These are phyloP conservation scores for Eulithis testata DNA, from an alignment of 2,888 invertebrate genomes.

Conservation along the genomic window DNA sequence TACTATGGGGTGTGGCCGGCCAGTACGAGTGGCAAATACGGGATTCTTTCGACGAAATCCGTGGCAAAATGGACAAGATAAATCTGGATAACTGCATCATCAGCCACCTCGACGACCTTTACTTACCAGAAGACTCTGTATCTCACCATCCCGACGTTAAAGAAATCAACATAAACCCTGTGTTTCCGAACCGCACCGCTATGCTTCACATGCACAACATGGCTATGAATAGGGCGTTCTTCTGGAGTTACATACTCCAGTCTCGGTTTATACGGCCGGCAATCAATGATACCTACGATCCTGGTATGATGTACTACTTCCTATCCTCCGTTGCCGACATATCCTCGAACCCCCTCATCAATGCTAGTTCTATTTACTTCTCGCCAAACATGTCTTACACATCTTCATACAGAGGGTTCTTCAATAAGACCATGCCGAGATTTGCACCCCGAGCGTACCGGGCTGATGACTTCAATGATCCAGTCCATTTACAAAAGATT, in stretches of 20 bases:
- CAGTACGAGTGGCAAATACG: slow-evolving; percentile 97
- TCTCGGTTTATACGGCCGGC: slow-evolving; percentile 95
- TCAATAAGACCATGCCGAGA: slow-evolving; percentile 96
- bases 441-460: slow-evolving; percentile 97
- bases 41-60: slow-evolving; percentile 95
- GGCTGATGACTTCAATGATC: slow-evolving; percentile 97
- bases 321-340: slow-evolving; percentile 97
- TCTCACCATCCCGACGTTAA: slow-evolving; percentile 97
- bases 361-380: slow-evolving; percentile 97
- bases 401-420: slow-evolving; percentile 96
- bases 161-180: slow-evolving; percentile 96
- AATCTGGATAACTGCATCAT: slow-evolving; percentile 95
- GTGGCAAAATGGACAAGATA: slow-evolving; percentile 92
- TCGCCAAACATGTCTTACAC: slow-evolving; percentile 97
- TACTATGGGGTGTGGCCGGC: slow-evolving; percentile 88
- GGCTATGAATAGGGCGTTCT: slow-evolving; percentile 98
- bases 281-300: slow-evolving; percentile 96
- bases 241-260: slow-evolving; percentile 97
- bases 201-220: slow-evolving; percentile 97
- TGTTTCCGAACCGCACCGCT: slow-evolving; percentile 97
- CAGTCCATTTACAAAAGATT: slow-evolving; percentile 95
- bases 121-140: slow-evolving; percentile 92
- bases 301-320: slow-evolving; percentile 99
- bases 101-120: slow-evolving; percentile 92
- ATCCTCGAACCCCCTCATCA: slow-evolving; percentile 95